Base-by-base conservation (phyloP, 2,797 vertebrate species). In the Sebastes jordani region DNA sequence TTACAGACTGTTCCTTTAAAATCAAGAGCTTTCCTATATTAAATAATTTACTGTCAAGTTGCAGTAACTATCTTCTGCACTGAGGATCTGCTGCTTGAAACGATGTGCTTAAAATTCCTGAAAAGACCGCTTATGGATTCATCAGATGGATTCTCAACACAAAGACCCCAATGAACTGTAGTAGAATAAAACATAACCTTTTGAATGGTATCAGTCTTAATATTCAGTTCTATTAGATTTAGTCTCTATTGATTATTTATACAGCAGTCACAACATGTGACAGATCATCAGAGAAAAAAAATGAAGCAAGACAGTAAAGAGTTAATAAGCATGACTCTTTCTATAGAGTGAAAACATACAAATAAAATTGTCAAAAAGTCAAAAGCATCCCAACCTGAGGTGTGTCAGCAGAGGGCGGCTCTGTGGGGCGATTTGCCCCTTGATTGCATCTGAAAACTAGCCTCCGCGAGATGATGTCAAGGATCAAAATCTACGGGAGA, bases 401-500 rank as follows among this genome's bases (percentile, higher is more conserved):
- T 74, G 94, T 91, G 93, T 95, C 96, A 95, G 96, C 91, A 92
- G 95, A 94, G 70, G 86, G 66, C 93, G 92, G 87, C 93, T 94
- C 93, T 78, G 56, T 9, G 92, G 93, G 95, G 94, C 83, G 93
- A 86, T 95, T 95, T 93, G 94, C 23, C 71, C 81, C 96, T 93
- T 94, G 96, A 96, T 95, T 97, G 95, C 96, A 96, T 95, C 96
- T 97, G 97, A 98, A 98, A 96, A 97, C 96, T 96, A 98, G 95
- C 91, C 96, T 98, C 98, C 97, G 96, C 95, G 98, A 96, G 97
- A 98, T 89, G 96, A 96, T 95, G 95, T 99, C 98, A 97, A 99
- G 96, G 96, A 99, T 96, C 97, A 99, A 92, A 94, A 95, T 98
- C 98, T 99, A 97, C 83, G 93, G 96, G 92, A 96, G 86, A 96